Evolutionary conservation across 92 coral and sea anemone genomes (phyloP).

Genomic region (Parazoanthus atlanticus): DNA sequence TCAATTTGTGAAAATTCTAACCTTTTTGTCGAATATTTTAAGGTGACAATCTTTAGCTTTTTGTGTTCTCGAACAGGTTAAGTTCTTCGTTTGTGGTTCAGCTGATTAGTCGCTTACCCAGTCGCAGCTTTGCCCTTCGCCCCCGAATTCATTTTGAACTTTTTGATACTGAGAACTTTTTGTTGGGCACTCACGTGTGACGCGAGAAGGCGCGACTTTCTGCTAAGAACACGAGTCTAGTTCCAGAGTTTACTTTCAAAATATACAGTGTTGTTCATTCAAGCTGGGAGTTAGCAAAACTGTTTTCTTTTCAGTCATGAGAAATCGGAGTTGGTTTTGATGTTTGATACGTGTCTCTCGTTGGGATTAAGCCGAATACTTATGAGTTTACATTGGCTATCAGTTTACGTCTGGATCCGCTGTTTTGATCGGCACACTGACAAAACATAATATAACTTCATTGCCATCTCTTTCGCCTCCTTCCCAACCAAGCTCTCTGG

Average conservation of each 20-base stretch:
- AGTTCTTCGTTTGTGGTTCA: not conserved
- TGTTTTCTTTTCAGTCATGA: slow-evolving; percentile 42
- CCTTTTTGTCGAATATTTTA: not conserved
- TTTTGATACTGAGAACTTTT: not conserved
- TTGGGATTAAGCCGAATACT: slow-evolving; percentile 22
- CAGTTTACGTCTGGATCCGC: slow-evolving; percentile 22
- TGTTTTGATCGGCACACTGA: not conserved
- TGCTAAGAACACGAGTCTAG: slow-evolving; percentile 3
- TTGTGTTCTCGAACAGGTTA: not conserved
- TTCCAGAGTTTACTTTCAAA: slow-evolving; percentile 28
- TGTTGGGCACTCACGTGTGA: not conserved
- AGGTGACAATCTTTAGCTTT: not conserved
- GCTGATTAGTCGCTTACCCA: no score
- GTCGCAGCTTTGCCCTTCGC: not conserved
- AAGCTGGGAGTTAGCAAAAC: slow-evolving; percentile 50
- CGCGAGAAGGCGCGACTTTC: not conserved
- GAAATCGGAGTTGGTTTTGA: slow-evolving; percentile 35
- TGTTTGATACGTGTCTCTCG: slow-evolving; percentile 40
- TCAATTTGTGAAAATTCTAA: not conserved
- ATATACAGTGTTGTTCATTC: slow-evolving; percentile 32
- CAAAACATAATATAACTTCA: not conserved
- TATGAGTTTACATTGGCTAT: slow-evolving; percentile 46
- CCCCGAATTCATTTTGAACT: not conserved
- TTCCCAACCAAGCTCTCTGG: not conserved
- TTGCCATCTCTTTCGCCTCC: not conserved